A percentile compares a stretch with the other conserved stretches of the same genome.
Conservation (phyloP, 2,113 vertebrate species). For the Motacilla tschutschensis region DNA sequence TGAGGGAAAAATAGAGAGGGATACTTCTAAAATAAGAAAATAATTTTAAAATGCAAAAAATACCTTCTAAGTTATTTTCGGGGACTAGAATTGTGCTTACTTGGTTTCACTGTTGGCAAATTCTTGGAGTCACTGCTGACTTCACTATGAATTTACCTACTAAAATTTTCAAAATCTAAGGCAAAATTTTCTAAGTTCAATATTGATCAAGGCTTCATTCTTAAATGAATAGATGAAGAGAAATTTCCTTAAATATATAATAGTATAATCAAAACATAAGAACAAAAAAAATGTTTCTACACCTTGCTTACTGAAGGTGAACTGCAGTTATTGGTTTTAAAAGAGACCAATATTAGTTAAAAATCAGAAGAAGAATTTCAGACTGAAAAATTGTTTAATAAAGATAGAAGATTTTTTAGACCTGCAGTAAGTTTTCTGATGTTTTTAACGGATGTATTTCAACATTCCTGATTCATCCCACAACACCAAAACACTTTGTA, state of each 20-base stretch:
- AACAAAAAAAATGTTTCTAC: neutral
- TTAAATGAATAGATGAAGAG: neutral
- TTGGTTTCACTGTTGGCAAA: neutral
- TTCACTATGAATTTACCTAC: neutral
- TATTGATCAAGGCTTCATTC: neutral
- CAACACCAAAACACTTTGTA: neutral
- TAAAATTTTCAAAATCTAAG: neutral
- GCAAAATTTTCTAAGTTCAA: neutral
- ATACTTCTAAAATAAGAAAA: neutral
- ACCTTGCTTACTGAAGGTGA: neutral
- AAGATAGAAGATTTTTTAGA: neutral
- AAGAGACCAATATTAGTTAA: neutral
- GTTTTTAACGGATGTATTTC: neutral
- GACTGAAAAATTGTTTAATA: neutral
- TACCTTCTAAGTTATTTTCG: neutral
- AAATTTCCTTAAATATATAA: neutral
- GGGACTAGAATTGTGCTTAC: neutral
- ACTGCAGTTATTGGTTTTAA: neutral
- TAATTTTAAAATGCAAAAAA: neutral
- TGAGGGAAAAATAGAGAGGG: neutral
- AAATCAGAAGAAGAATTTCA: neutral
- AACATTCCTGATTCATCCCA: neutral
- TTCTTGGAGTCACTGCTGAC: neutral
- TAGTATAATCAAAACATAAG: neutral
- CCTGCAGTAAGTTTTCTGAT: neutral